Evolutionary conservation across 2,888 invertebrate species (phyloP).

Genomic region (Geotrupes spiniger): DNA sequence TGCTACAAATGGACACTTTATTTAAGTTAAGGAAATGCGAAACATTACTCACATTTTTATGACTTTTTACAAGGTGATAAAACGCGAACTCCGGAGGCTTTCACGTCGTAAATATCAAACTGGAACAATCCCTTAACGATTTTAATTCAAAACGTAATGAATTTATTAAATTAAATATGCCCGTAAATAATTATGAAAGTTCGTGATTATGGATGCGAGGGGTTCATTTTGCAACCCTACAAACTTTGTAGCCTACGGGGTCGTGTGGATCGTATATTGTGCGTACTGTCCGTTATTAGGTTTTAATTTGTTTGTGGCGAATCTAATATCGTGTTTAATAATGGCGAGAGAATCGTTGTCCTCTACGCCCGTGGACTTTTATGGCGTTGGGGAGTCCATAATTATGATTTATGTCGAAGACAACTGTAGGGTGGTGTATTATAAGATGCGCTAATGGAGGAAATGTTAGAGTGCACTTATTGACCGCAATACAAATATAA

Average conservation of each 20-base stretch:
- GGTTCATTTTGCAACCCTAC: no score
- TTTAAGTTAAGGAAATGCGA: no score
- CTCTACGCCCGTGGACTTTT: conserved; percentile 17
- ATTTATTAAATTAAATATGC: no score
- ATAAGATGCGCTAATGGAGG: neutral
- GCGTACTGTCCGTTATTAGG: conserved; percentile 18
- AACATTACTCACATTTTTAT: no score
- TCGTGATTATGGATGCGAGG: no score
- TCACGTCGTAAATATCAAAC: no score
- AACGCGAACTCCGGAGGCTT: no score
- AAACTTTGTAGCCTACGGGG: neutral
- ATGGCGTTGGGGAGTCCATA: conserved; percentile 20
- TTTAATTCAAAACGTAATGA: no score
- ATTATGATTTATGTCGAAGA: conserved; percentile 24
- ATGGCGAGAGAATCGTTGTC: conserved; percentile 18
- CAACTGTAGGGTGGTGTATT: conserved; percentile 10
- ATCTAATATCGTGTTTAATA: conserved; percentile 28
- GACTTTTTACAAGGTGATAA: no score
- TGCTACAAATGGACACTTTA: no score
- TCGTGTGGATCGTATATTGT: neutral
- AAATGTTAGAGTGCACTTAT: conserved; percentile 3
- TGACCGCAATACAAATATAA: conserved; percentile 5
- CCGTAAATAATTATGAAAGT: no score
- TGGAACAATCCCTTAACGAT: no score
- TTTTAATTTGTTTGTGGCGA: conserved; percentile 28